Evolutionary conservation across 2,888 invertebrate species (phyloP), one percentile per base, ranked within the genome.

Genomic region (Sarcophaga variegata): DNA sequence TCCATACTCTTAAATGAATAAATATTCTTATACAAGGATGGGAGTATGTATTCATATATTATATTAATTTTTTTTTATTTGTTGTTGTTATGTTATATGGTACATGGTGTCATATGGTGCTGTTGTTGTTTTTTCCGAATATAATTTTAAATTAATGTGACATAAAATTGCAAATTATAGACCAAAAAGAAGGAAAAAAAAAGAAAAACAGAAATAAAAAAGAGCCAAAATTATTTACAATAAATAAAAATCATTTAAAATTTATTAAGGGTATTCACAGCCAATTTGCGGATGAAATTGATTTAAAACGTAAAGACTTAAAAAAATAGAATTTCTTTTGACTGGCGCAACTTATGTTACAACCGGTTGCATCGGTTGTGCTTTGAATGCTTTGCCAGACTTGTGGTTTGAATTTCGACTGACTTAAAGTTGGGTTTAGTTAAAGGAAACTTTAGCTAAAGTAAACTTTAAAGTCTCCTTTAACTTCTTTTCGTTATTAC

Each of bases 111-210:
- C 47, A 47, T 47, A n/a, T 60, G 37, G 37, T 37, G 17, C 17
- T 49, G 62, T 45, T 49, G 54, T 59, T 62, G 45, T 6, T 25
- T 59, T 66, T 54, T 22, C 4, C 22, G 17, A 12, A 11, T 66
- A 79, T 79, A 71, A 75, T 72, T 82, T 86, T 54, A 70, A 80
- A 62, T 80, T 67, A 79, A 86, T 83, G 63, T 80, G 80, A 83
- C 80, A 86, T 63, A 59, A 83, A 83, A 83, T 86, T 77, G 80
- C 79, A 83, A 83, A 80, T 80, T 72, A 78, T 78, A 71, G 20
- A 22, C 4, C 22, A 20, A 70, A 12, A 70, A 64, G 66, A 63
- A 66, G 12, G 20, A 22, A 69, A n/a, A 11, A 71, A 75, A n/a
- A 8, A 5, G 4, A 63, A 75, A 62, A 22, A 45, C 27, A 37